phyloP scores from a whole-genome alignment of 2,797 vertebrate species.

The Platyrinchus mystaceus region DNA sequence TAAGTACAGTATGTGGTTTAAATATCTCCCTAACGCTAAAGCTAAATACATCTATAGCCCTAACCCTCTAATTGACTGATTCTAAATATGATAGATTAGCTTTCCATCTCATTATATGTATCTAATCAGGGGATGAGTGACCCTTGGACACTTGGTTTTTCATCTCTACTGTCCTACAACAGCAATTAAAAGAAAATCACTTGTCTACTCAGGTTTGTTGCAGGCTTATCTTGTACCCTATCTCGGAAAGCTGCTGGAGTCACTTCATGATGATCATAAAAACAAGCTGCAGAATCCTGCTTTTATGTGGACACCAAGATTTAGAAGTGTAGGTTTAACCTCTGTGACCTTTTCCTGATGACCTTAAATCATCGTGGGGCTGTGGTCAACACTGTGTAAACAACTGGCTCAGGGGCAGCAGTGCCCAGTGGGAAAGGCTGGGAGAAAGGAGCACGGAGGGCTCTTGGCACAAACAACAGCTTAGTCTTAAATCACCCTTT shows the following conservation, averaged over 20 bases:
- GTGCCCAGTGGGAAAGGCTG: neutral
- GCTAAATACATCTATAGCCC: slow-evolving; percentile 31
- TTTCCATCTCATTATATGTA: slow-evolving; percentile 62
- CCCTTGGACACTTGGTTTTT: neutral
- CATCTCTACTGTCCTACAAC: neutral
- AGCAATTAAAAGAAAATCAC: neutral
- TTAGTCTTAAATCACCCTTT: neutral
- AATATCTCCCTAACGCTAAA: slow-evolving; percentile 45
- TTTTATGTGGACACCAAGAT: neutral
- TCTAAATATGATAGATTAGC: slow-evolving; percentile 68
- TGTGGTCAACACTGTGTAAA: neutral
- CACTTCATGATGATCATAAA: neutral
- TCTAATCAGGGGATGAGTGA: slow-evolving; percentile 29
- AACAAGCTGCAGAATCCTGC: neutral
- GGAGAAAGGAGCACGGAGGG: neutral
- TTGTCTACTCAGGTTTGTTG: neutral
- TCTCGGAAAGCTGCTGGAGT: neutral
- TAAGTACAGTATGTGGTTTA: slow-evolving; percentile 47
- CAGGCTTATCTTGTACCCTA: neutral
- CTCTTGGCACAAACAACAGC: neutral
- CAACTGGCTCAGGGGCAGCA: neutral
- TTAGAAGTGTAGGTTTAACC: neutral
- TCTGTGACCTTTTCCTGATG: neutral
- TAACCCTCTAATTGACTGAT: slow-evolving; percentile 61
- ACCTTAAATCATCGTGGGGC: neutral